Conservation (phyloP, 2,113 vertebrate genomes). For the Antennarius striatus region DNA sequence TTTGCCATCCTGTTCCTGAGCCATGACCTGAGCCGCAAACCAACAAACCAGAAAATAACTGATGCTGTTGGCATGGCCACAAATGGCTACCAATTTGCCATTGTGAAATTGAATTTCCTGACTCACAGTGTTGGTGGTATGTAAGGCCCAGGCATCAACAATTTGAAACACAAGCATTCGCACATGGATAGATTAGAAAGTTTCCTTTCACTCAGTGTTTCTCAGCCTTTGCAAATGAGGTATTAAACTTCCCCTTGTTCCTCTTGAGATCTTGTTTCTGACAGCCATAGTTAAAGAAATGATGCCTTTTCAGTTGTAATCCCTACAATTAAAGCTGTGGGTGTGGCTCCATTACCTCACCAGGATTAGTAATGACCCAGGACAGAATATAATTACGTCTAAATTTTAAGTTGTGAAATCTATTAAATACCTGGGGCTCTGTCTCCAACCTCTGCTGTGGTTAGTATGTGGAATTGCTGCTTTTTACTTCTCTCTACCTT, state of each 20-base stretch:
- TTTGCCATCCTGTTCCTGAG: too few relatives aligned
- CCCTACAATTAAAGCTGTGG: slow-evolving; percentile 71
- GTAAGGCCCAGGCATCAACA: not conserved
- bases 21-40: too few relatives aligned
- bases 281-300: slow-evolving; percentile 50
- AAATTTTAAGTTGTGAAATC: slow-evolving; percentile 73
- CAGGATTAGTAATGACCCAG: slow-evolving; percentile 70
- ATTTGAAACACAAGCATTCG: slow-evolving; percentile 17
- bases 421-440: slow-evolving; percentile 68
- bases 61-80: too few relatives aligned
- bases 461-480: slow-evolving; percentile 50
- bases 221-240: slow-evolving; percentile 41
- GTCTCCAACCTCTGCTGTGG: slow-evolving; percentile 53
- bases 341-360: slow-evolving; percentile 66
- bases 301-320: slow-evolving; percentile 62
- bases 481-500: not conserved
- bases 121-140: not conserved
- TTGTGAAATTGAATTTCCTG: slow-evolving; percentile 9
- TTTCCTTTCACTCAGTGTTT: slow-evolving; percentile 39
- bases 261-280: slow-evolving; percentile 51
- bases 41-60: slow-evolving; percentile 3
- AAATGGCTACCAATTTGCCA: not conserved
- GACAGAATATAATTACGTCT: slow-evolving; percentile 71
- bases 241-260: slow-evolving; percentile 57
- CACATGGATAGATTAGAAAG: slow-evolving; percentile 23